Conservation (phyloP, 1,140 invertebrate species). For the Neotoxoptera formosana region DNA sequence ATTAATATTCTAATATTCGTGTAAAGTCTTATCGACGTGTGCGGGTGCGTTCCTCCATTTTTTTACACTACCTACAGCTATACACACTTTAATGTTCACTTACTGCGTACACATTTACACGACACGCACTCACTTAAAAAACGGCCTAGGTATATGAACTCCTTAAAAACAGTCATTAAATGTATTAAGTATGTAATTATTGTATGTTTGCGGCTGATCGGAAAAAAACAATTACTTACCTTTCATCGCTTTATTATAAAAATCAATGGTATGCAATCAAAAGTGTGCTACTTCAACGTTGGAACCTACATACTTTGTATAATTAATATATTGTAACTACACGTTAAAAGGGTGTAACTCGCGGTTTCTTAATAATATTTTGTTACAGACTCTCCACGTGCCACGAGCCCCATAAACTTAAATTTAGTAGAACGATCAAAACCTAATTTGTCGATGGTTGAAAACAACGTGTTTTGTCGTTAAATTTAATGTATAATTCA, state of each 20-base stretch:
- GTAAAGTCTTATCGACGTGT: background rate
- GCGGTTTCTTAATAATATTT: background rate
- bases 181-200: background rate
- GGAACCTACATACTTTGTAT: background rate
- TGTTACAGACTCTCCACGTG: background rate
- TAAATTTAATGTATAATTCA: constrained; percentile 42
- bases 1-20: background rate
- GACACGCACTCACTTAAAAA: background rate
- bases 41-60: background rate
- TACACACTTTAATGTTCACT: background rate
- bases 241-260: background rate
- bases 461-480: background rate
- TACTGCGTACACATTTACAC: background rate
- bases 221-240: background rate
- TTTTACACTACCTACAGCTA: background rate
- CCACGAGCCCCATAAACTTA: background rate
- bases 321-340: background rate
- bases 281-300: background rate
- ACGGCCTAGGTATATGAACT: background rate
- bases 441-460: background rate
- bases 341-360: background rate
- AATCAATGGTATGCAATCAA: background rate
- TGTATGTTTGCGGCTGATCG: background rate
- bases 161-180: background rate
- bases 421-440: background rate